These are phyloP conservation scores for Agonopterix arenella DNA, from an alignment of 2,888 invertebrate species.

Conservation along the genomic window DNA sequence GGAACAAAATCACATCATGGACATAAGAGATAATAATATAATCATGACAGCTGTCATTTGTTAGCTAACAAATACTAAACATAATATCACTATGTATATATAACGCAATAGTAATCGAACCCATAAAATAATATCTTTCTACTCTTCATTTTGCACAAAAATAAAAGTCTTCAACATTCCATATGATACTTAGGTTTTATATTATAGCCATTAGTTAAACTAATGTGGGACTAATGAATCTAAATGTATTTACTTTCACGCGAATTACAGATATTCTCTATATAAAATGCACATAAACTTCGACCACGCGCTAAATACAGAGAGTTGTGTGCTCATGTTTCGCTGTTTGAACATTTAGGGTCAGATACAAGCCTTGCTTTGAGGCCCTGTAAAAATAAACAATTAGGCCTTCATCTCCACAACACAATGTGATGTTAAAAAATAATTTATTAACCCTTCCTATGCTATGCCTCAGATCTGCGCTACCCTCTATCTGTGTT, in stretches of 20 bases:
- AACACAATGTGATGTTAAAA: constrained; percentile 2
- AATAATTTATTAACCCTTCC: too few relatives aligned
- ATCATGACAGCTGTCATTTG: constrained; percentile 44
- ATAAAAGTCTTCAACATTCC: constrained; percentile 51
- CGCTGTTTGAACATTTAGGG: not conserved
- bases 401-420: constrained; percentile 5
- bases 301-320: not conserved
- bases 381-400: not conserved
- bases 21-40: constrained; percentile 44
- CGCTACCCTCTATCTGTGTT: too few relatives aligned
- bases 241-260: constrained; percentile 39
- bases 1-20: constrained; percentile 61
- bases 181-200: constrained; percentile 41
- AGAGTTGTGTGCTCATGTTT: not conserved
- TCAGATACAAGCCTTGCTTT: too few relatives aligned
- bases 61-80: constrained; percentile 53
- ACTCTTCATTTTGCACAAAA: constrained; percentile 46
- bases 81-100: constrained; percentile 66
- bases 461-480: too few relatives aligned
- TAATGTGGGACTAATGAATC: constrained; percentile 46
- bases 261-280: constrained; percentile 29
- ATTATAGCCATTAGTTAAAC: constrained; percentile 54
- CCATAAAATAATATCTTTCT: constrained; percentile 45
- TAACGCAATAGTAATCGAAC: constrained; percentile 48
- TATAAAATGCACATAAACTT: constrained; percentile 37